Base-by-base conservation (phyloP, 2,113 vertebrate species). In the Alethe diademata region DNA sequence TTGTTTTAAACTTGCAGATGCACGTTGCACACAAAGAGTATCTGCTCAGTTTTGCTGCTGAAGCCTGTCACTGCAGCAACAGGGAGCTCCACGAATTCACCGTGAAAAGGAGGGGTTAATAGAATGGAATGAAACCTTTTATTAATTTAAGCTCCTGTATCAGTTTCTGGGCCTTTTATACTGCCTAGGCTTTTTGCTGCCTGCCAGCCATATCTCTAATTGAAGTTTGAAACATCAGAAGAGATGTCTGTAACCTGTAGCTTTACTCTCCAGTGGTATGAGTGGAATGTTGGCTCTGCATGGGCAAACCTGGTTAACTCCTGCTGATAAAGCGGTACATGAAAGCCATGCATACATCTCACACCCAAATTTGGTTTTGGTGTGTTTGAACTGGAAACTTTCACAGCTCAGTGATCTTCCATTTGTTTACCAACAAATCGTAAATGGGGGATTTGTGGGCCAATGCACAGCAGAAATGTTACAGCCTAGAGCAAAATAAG, bases 161-260 rank as follows among this genome's bases (percentile, higher is more conserved):
- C 67, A 70, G 47, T 74, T 62, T 86, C 82, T 66, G 71, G 38
- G 78, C 36, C 36, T 70, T 88, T 92, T 31, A 70, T 76, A 29
- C 74, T 51, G 42, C 48, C 73, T 36, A 28, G 56, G 35, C 62
- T 83, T 86, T 86, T 86, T 92, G n/a, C 56, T 88, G 82, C 51
- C 47, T 94, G 78, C 71, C 74, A 94, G 74, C 15, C 1, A 0
- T 60, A 58, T 86, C 71, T 88, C 25, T 19, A 47, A 78, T 35
- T 78, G 56, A 95, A 90, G 84, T 75, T 40, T 90, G 95, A 95
- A 93, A 93, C 81, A 83, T 90, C 85, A 96, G 88, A 96, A 91
- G 88, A 71, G 87, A 88, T 57, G 82, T 92, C 58, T 1, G 5
- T 92, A 92, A 94, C 74, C 79, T 83, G 87, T 16, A 91, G 56